Evolutionary conservation across 2,113 vertebrate genomes (phyloP).

Genomic region (Mustela lutreola): DNA sequence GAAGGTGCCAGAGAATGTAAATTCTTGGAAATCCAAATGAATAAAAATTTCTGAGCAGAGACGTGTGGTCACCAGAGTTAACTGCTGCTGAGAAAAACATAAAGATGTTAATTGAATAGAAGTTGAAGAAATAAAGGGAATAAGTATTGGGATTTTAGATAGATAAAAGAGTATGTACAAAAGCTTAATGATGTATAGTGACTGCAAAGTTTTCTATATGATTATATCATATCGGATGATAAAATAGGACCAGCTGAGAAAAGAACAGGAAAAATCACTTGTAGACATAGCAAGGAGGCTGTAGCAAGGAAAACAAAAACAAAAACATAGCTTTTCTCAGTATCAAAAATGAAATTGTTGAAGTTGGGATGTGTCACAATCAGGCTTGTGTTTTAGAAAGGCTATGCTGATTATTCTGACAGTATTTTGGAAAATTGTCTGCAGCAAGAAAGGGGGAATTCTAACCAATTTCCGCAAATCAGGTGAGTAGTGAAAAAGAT

Average conservation of each 20-base stretch:
- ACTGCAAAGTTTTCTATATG: background rate
- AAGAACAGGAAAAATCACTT: background rate
- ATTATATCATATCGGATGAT: accelerated
- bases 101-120: background rate
- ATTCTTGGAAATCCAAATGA: background rate
- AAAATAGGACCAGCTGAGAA: background rate
- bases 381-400: background rate
- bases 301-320: too few species aligned
- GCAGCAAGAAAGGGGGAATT: background rate
- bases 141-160: background rate
- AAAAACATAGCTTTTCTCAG: background rate
- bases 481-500: background rate
- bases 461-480: background rate
- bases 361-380: background rate
- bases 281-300: background rate
- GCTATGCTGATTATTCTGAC: background rate
- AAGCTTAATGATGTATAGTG: background rate
- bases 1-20: background rate
- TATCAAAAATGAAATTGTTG: background rate
- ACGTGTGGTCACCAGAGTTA: background rate
- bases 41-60: background rate
- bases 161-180: background rate
- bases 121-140: background rate
- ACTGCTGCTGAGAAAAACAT: background rate
- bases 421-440: background rate